Evolutionary conservation across 2,888 invertebrate genomes (phyloP), one percentile per base, ranked within the genome.

Genomic region (Acholoe squamosa): DNA sequence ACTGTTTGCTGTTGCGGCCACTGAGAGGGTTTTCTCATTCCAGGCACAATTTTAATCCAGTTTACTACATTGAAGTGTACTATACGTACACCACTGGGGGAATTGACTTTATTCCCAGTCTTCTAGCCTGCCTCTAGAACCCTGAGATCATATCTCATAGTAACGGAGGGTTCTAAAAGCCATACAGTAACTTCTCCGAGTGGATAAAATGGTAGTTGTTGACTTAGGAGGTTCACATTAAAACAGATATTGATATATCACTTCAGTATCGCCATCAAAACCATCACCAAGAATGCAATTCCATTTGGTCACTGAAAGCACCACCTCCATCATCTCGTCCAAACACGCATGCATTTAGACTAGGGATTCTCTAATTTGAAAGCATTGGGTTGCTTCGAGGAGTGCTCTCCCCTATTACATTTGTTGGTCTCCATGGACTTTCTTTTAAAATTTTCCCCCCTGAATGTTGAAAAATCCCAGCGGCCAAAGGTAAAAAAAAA

Each of bases 11-110:
- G 5, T n/a, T 28, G 28, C 28, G 28, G 31, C 71, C 71, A 28
- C 71, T 71, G 28, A 14, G 25, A 28, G 28, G 25, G 14, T 28
- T 0, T 71, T 71, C 28, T 71, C 25, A 71, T 71, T 71, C 71
- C 71, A 16, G 28, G 71, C 71, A 71, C 71, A 71, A 25, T 71
- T 71, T 71, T 71, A 71, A 71, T 71, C 71, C 71, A 25, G 71
- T 71, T 71, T 71, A 14, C n/a, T 28, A 28, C 71, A 71, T 25
- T 28, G 28, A 16, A 7, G 71, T 28, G 71, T 71, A 25, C 71
- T 5, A 71, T 71, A 28, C 31, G 28, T 28, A 3, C 25, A 28
- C 25, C 31, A 71, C 22, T 25, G 71, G 28, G 31, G 71, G 71
- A 71, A 7, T 25, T 71, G 71, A 71, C 25, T 71, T 28, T 71